Base-by-base conservation (phyloP, 2,113 vertebrate species). In the Cinclus cinclus region DNA sequence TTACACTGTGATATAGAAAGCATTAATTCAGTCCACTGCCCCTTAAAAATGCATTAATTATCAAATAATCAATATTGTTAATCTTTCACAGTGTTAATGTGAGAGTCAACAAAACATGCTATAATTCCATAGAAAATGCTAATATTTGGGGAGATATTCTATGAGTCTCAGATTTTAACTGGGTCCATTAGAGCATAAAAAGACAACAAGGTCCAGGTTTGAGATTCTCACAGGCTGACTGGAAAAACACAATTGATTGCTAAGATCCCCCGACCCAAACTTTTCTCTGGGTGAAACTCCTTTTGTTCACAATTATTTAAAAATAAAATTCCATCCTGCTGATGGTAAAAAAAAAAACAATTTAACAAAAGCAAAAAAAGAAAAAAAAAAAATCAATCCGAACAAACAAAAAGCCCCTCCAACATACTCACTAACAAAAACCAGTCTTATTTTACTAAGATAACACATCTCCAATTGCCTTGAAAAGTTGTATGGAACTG, bases 361-460 rank as follows among this genome's bases (percentile, higher is more conserved):
- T 37, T 21, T 21, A 52, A 5, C 3, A 68, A 44, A 39, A 19
- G 7, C 13, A 14, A 86, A 49, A 17, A 20, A 35, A 83, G 41
- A 42, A 10, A 55, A 55, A 47, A 58, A 7, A 65, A 41, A 75
- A 47, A 3, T 3, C 2, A 20, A 41, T 58, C 3, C 5, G 37
- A 53, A 1, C 2, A 13, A 67, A 17, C 4, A 47, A 70, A 42
- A 21, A 3, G 1, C 0, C 7, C 11, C 25, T 25, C 4, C 17
- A 47, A 15, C 17, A 55, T 15, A 53, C 39, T n/a, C 8, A 31
- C 21, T 18, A 53, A 22, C 1, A 35, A 58, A 58, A 24, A 3
- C 0, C 30, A 60, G 24, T 33, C 4, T 39, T 55, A 41, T 65
- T 74, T 89, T 53, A 53, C 24, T 37, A 58, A 49, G n/a, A 25